Conservation (phyloP, 2,113 vertebrate genomes). For the Hemiprocne comata region DNA sequence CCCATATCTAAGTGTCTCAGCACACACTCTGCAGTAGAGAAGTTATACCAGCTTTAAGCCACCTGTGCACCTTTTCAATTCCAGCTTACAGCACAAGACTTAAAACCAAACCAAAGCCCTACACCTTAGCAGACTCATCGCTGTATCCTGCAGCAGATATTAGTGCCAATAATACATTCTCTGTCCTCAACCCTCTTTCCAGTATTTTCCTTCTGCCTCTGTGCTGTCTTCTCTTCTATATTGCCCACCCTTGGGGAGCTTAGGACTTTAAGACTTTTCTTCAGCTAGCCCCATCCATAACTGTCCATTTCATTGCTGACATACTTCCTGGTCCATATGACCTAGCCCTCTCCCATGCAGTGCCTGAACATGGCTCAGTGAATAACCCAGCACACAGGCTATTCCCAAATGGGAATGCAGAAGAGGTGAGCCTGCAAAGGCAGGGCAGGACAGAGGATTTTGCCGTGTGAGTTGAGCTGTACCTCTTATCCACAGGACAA, state of each 20-base stretch:
- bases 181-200: not conserved
- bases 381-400: no score
- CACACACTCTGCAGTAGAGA: not conserved
- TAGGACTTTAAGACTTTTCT: not conserved
- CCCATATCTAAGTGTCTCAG: not conserved
- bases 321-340: not conserved
- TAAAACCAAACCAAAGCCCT: not conserved
- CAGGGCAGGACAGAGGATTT: not conserved
- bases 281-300: not conserved
- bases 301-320: not conserved
- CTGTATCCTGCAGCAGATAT: not conserved
- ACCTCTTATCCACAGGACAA: not conserved
- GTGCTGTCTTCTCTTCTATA: not conserved
- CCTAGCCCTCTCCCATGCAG: accelerated
- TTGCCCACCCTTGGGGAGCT: not conserved
- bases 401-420: accelerated
- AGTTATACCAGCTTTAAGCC: not conserved
- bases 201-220: not conserved
- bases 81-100: not conserved
- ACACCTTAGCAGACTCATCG: not conserved
- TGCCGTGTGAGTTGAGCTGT: not conserved
- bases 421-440: not conserved
- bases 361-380: not conserved
- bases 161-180: not conserved
- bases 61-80: not conserved